Evolutionary conservation across 2,113 vertebrate species (phyloP), one percentile per base, ranked within the genome.

Genomic region (Boulengeromyrus knoepffleri): DNA sequence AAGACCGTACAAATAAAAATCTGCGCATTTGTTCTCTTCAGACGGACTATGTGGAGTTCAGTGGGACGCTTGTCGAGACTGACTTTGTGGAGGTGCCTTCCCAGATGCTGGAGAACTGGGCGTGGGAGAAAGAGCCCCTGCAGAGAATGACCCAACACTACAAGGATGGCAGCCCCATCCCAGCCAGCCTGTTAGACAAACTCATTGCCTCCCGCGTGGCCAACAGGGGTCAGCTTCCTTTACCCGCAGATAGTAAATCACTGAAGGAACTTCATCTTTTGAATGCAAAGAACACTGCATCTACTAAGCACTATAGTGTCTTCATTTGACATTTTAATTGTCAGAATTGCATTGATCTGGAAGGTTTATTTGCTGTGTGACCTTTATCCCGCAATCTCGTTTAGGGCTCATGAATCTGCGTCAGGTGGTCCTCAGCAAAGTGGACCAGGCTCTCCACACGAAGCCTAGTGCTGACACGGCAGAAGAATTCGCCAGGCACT

Each of bases 21-120:
- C 21, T 85, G 9, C 1, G 1, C 83, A 46, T 21, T 85, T 7
- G 21, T 9, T 85, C 45, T 85, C 21, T 3, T 42, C 92, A 99
- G 98, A 96, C 96, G 8, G 94, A 96, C 80, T 99, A 98, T 94
- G 97, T 97, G 80, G 97, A 98, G 39, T 99, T 99, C 95, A 98
- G 97, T 62, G 98, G 98, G 87, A 98, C 97, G 84, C 96, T 96
- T 92, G 98, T 99, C 91, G 98, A 99, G 96, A 99, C 96, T 0
- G 98, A 99, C 92, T 99, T 99, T 91, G 97, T 99, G 92, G 98
- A 99, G 91, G 97, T 98, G 19, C 97, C 98, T 1, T 99, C 98
- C 62, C 98, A 99, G 94, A 97, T 99, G 97, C 96, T 99, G 90
- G 98, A 99, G 93, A 99, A 99, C 91, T 99, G 98, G 98, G 98